Percentiles rank a stretch among this genome's conserved stretches.
phyloP scores from a whole-genome alignment of 2,113 vertebrate species.

The Calypte anna region DNA sequence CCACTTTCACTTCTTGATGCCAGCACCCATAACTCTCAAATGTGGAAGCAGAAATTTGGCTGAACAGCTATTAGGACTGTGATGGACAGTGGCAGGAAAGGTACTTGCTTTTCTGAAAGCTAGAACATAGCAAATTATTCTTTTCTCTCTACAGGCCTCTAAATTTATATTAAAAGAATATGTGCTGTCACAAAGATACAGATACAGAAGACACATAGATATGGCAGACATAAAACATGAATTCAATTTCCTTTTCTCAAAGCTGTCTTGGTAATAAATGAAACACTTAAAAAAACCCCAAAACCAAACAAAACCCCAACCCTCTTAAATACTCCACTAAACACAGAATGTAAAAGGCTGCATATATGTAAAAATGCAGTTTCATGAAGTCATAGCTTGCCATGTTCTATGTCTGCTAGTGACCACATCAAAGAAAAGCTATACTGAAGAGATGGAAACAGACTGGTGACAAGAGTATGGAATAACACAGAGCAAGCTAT shows the following conservation, averaged over 20 bases:
- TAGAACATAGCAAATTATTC: background rate
- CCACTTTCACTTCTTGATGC: background rate
- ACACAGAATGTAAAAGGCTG: background rate
- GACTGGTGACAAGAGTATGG: background rate
- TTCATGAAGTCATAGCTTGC: background rate
- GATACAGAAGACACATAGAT: background rate
- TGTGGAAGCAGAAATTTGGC: background rate
- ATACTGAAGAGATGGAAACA: background rate
- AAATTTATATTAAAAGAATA: background rate
- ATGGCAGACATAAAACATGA: rapidly evolving
- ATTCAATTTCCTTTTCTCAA: background rate
- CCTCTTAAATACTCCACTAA: background rate
- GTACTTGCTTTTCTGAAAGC: background rate
- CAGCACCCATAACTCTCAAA: background rate
- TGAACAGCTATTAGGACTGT: background rate
- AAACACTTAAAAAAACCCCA: background rate
- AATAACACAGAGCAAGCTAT: background rate
- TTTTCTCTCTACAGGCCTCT: background rate
- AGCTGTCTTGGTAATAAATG: background rate
- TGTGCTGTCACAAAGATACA: background rate
- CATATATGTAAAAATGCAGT: background rate
- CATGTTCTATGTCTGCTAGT: background rate
- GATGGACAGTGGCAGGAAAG: background rate
- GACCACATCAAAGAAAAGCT: background rate
- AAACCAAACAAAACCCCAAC: too few relatives aligned